Percentiles rank a stretch among this genome's conserved stretches.
Conservation (phyloP, 2,797 vertebrate species). For the Falco cherrug region DNA sequence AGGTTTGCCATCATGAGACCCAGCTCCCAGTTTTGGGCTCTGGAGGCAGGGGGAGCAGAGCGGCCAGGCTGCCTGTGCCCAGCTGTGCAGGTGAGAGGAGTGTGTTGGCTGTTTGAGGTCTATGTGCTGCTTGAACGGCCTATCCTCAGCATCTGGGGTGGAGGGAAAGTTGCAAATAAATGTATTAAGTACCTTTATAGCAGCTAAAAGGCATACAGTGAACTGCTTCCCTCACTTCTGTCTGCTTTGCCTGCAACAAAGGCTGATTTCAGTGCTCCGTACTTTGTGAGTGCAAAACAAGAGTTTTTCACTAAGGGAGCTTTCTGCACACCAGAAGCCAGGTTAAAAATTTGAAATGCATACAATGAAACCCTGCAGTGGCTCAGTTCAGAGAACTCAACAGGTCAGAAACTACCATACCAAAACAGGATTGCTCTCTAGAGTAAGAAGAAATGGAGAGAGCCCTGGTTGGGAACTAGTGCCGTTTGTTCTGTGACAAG, state of each 20-base stretch:
- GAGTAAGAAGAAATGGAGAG: background rate
- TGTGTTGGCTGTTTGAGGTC: background rate
- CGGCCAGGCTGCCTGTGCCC: background rate
- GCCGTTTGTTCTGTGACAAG: background rate
- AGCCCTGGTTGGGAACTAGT: background rate
- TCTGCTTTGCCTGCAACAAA: background rate
- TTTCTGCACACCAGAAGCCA: background rate
- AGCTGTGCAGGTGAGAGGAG: background rate
- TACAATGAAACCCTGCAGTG: background rate
- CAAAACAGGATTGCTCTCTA: background rate
- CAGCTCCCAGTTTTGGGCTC: background rate
- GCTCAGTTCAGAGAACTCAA: background rate
- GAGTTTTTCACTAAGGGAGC: background rate
- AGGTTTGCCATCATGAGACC: background rate
- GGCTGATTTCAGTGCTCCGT: background rate
- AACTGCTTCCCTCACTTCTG: background rate
- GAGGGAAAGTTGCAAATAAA: background rate
- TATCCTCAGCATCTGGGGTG: background rate
- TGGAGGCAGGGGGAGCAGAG: background rate
- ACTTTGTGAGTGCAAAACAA: background rate
- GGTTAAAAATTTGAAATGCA: background rate
- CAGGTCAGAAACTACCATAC: background rate
- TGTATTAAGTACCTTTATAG: background rate
- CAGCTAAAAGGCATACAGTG: background rate
- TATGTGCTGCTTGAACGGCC: background rate